Conservation (phyloP, 2,888 invertebrate species). For the Drosophila austrosaltans region DNA sequence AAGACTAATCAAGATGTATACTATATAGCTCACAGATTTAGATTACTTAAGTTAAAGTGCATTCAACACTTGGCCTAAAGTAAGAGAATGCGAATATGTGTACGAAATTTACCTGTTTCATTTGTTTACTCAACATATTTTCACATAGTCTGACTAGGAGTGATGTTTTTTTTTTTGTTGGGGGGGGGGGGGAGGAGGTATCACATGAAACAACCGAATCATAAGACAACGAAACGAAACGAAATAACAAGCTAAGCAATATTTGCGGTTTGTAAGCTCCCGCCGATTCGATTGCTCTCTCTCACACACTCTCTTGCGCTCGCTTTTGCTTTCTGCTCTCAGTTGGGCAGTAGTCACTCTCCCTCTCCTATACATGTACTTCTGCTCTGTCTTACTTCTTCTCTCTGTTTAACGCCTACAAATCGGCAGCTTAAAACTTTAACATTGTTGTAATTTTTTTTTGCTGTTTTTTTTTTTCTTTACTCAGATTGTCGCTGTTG, state of each 20-base stretch:
- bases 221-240: constrained; percentile 26
- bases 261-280: constrained; percentile 59
- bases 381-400: constrained; percentile 8
- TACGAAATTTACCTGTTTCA: constrained; percentile 35
- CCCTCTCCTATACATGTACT: neutral
- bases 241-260: constrained; percentile 26
- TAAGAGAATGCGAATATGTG: constrained; percentile 34
- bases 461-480: neutral
- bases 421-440: constrained; percentile 21
- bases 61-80: neutral
- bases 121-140: constrained; percentile 65
- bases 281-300: neutral
- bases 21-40: too few species aligned
- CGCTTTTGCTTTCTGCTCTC: constrained; percentile 9
- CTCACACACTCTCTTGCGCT: neutral
- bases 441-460: constrained; percentile 57
- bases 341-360: constrained; percentile 14
- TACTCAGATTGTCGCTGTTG: too few species aligned
- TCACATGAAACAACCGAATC: constrained; percentile 18
- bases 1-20: too few species aligned
- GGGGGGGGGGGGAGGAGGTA: neutral
- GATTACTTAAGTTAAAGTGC: too few species aligned
- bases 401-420: constrained; percentile 44
- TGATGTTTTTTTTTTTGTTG: neutral
- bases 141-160: constrained; percentile 43